phyloP scores from a whole-genome alignment of 2,113 vertebrate species.

The Microtus richardsoni region DNA sequence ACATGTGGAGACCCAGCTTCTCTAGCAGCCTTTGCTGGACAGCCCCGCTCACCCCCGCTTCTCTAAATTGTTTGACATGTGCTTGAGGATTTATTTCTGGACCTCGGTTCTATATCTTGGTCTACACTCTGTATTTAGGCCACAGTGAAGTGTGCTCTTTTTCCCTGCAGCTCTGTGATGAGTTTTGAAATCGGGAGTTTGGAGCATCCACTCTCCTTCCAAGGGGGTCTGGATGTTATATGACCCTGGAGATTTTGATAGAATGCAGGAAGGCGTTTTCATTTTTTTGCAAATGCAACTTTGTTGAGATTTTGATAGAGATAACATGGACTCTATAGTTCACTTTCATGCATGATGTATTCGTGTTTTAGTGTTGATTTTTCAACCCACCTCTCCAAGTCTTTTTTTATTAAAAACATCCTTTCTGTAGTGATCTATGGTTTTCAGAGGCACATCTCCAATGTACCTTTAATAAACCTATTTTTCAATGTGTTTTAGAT shows the following conservation, averaged over 20 bases:
- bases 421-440: neutral
- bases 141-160: too few species aligned
- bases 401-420: neutral
- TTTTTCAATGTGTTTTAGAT: neutral
- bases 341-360: neutral
- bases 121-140: fast-evolving
- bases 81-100: neutral
- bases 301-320: neutral
- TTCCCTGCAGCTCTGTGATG: neutral
- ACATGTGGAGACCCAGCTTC: neutral
- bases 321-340: neutral
- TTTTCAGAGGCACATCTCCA: neutral
- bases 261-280: neutral
- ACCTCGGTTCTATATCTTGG: neutral
- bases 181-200: neutral
- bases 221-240: neutral
- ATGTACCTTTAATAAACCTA: too few species aligned
- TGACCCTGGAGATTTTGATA: neutral
- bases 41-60: neutral
- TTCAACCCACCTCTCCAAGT: neutral
- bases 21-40: neutral
- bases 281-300: neutral
- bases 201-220: neutral
- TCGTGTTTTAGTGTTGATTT: neutral
- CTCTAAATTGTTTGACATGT: neutral